Percentiles rank a stretch among this genome's conserved stretches.
Conservation (phyloP, 2,113 vertebrate genomes). For the Nothoprocta pentlandii region DNA sequence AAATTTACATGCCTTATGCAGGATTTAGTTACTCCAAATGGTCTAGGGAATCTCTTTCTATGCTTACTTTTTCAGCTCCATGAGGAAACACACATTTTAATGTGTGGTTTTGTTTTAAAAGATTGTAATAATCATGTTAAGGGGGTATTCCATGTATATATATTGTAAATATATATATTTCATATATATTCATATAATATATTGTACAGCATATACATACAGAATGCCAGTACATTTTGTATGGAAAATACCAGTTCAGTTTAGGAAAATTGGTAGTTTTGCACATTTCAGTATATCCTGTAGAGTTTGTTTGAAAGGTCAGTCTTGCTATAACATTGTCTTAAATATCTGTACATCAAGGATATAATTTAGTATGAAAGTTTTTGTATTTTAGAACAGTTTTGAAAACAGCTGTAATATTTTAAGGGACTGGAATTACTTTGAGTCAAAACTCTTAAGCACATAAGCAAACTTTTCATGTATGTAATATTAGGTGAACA, state of each 20-base stretch:
- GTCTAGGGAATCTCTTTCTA: conserved; percentile 17
- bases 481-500: not conserved
- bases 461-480: not conserved
- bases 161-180: not conserved
- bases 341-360: not conserved
- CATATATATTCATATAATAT: not conserved
- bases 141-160: no score
- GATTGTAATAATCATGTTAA: not conserved
- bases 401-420: not conserved
- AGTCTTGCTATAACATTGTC: not conserved
- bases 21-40: not conserved
- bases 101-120: not conserved
- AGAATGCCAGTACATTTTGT: not conserved
- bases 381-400: not conserved
- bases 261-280: not conserved
- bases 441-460: not conserved
- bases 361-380: not conserved
- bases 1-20: not conserved
- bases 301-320: not conserved
- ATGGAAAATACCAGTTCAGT: not conserved
- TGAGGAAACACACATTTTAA: not conserved
- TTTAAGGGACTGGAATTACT: not conserved
- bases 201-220: not conserved
- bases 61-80: not conserved
- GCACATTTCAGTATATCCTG: not conserved